Conservation (phyloP, 2,797 vertebrate species). For the Xenops minutus region DNA sequence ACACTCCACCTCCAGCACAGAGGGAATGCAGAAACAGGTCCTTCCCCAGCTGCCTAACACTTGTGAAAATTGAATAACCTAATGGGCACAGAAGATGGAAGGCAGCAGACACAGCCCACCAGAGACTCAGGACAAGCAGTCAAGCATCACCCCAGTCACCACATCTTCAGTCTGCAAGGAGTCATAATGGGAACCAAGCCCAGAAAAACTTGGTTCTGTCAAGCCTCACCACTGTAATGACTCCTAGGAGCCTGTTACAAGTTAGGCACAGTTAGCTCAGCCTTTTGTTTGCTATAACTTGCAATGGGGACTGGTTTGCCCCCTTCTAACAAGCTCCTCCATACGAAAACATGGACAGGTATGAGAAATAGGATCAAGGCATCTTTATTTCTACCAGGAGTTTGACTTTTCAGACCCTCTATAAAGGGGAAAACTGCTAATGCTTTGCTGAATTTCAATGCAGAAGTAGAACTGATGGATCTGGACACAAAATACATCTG, state of each 20-base stretch:
- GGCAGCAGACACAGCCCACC: background rate
- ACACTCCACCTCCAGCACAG: background rate
- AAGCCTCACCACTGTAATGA: background rate
- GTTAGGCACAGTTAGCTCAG: background rate
- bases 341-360: background rate
- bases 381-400: background rate
- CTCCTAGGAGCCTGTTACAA: constrained; percentile 6
- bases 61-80: background rate
- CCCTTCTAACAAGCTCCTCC: background rate
- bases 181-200: constrained; percentile 39
- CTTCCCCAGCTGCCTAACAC: background rate
- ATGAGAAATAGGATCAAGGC: background rate
- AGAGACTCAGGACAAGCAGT: constrained; percentile 7
- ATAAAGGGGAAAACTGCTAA: background rate
- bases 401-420: background rate
- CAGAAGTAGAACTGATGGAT: background rate
- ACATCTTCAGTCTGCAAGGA: constrained; percentile 18
- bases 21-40: background rate
- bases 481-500: constrained; percentile 7
- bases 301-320: background rate
- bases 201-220: constrained; percentile 39
- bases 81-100: background rate
- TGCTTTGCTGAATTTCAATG: background rate
- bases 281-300: background rate
- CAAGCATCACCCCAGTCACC: background rate